Evolutionary conservation across 2,888 invertebrate genomes (phyloP), one percentile per base, ranked within the genome.

Genomic region (Euphydryas editha): DNA sequence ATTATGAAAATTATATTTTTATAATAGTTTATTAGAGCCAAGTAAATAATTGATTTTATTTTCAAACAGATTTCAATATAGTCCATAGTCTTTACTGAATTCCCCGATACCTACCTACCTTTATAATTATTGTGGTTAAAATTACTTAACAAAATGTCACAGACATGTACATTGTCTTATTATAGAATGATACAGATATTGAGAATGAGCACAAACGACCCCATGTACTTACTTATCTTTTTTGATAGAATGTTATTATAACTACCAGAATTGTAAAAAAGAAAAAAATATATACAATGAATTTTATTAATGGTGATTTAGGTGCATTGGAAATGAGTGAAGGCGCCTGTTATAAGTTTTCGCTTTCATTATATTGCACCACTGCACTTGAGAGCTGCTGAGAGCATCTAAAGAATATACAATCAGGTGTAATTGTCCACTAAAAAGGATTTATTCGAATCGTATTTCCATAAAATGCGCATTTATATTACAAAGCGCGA

Each of bases 281-380:
- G 13, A 13, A 5, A 42, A 15, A 42, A 42, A 5, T 1, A n/a
- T 42, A 42, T 42, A 7, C 8, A 30, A 7, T 30, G 8, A 15
- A 11, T 39, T 39, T 39, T 39, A 39, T 39, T 20, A 47, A 4
- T 47, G 20, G 8, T 20, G 10, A 24, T 21, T 13, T 24, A 24
- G 7, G 49, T 15, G 15, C n/a, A 44, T 44, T 44, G 42, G 20
- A 51, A 21, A 24, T 51, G 49, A 24, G 49, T 24, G 62, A 54
- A 56, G 51, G 62, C 61, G 49, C 61, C 30, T 55, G 65, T 66
- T 62, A 62, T 47, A 59, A 61, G 70, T 51, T 75, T 77, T 77
- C 77, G 70, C 77, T 77, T 77, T 77, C 77, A 71, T 76, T 75
- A 70, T 64, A 71, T 75, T 62, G 66, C 66, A 62, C 55, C 54